Evolutionary conservation across 2,888 invertebrate species (phyloP), one percentile per base, ranked within the genome.

Genomic region (Drosophila siamana): DNA sequence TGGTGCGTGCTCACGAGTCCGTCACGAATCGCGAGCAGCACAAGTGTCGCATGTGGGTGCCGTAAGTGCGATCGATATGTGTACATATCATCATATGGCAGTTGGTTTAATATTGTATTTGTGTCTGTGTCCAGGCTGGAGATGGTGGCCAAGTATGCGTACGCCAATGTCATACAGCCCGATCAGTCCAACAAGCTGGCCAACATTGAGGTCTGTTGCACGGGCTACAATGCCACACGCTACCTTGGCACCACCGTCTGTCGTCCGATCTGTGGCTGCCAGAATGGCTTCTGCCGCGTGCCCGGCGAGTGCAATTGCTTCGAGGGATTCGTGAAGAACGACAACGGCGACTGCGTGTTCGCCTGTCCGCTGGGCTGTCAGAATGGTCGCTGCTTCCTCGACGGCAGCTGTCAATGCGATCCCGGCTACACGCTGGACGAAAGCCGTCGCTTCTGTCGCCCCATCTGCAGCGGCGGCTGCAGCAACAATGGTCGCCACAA

Each of bases 191-290:
- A 94, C 11, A 94, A 94, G 22, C 92, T 94, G 60, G 94, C 94
- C 75, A 93, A 93, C 52, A 94, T 95, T 81, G 93, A 95, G 70
- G 93, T 94, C 30, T 96, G 96, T 88, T 96, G 96, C 88, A 93
- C 93, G 0, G 96, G 96, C n/a, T 96, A 95, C 65, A 72, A 60
- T 13, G 62, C 87, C 9, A 77, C 80, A 9, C 78, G 86, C 0
- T 69, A 84, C 40, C 70, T 51, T 7, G 85, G 86, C 11, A 74
- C 69, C 2, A 87, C 81, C 2, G 51, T 71, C 0, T 92, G 91
- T 41, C 74, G 76, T 1, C 91, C 91, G 2, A 88, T 84, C 43
- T 87, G 89, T 41, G 56, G 74, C 8, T 92, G 92, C 43, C 72
- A 74, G n/a, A 91, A 92, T 48, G 92, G 92, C 0, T 60, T 74